These are phyloP conservation scores for Noctua comes DNA, from an alignment of 2,888 invertebrate genomes.

Conservation along the genomic window DNA sequence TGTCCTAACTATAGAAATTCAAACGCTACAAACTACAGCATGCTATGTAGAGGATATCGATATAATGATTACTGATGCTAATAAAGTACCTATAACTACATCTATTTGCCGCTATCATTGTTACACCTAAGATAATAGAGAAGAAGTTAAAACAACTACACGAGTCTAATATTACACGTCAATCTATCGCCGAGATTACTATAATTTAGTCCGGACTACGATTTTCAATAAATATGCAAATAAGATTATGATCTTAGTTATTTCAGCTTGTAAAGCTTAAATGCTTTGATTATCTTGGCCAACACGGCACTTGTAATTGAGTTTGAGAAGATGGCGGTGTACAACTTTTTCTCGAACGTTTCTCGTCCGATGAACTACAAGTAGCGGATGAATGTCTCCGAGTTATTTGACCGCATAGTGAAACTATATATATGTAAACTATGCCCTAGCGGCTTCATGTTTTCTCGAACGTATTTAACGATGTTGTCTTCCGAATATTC, in stretches of 20 bases:
- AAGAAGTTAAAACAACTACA: conserved; percentile 74
- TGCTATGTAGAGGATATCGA: conserved; percentile 79
- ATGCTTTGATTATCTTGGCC: conserved; percentile 74
- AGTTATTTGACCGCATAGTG: conserved; percentile 74
- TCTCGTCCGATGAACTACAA: conserved; percentile 66
- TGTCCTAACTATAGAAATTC: conserved; percentile 83
- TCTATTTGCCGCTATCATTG: conserved; percentile 76
- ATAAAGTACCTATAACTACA: conserved; percentile 60
- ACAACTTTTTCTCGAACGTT: conserved; percentile 65
- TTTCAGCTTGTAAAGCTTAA: conserved; percentile 75
- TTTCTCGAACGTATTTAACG: conserved; percentile 65
- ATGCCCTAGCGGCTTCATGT: conserved; percentile 75
- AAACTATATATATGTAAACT: conserved; percentile 77
- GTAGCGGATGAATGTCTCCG: conserved; percentile 69
- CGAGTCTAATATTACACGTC: conserved; percentile 72
- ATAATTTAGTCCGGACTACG: conserved; percentile 78
- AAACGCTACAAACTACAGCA: conserved; percentile 82
- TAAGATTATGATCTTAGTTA: conserved; percentile 78
- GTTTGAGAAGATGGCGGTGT: conserved; percentile 64
- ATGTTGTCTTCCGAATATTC: conserved; percentile 50
- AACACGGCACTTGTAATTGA: conserved; percentile 72
- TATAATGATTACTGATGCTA: conserved; percentile 73
- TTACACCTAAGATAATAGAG: conserved; percentile 71
- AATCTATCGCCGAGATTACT: conserved; percentile 75
- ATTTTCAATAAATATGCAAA: conserved; percentile 83